Percentiles rank a stretch among this genome's conserved stretches.
These are phyloP conservation scores for Metalampra italica DNA, from an alignment of 2,888 invertebrate genomes.

Conservation along the genomic window DNA sequence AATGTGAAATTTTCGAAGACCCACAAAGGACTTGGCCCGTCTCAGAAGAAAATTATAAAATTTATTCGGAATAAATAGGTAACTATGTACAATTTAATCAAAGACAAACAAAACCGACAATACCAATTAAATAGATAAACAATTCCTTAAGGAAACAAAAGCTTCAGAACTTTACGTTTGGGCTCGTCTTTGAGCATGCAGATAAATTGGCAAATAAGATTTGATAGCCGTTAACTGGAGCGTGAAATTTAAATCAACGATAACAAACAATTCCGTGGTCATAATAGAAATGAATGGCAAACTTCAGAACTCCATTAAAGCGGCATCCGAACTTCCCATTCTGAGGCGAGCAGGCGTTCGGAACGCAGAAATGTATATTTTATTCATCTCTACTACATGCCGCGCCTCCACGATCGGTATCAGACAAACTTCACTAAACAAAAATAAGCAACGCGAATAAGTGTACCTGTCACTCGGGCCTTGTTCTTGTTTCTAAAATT, in stretches of 20 bases:
- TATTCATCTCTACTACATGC: constrained; percentile 67
- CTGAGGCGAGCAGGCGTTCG: constrained; percentile 53
- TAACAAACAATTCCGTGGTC: constrained; percentile 60
- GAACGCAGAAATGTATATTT: constrained; percentile 66
- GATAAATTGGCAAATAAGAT: constrained; percentile 57
- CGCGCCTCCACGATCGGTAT: constrained; percentile 62
- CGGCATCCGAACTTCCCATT: constrained; percentile 64
- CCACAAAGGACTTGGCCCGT: background rate
- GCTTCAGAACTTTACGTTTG: constrained; percentile 24
- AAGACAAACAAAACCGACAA: constrained; percentile 16
- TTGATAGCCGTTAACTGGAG: constrained; percentile 56
- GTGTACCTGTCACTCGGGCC: constrained; percentile 74
- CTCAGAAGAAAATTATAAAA: constrained; percentile 10
- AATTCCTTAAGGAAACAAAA: constrained; percentile 29
- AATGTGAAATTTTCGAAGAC: constrained; percentile 6
- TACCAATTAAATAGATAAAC: constrained; percentile 26
- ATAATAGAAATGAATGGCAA: constrained; percentile 69
- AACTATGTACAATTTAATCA: constrained; percentile 2
- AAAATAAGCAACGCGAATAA: constrained; percentile 72
- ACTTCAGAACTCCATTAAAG: constrained; percentile 71
- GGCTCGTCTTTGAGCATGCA: constrained; percentile 30
- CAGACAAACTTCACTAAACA: constrained; percentile 66
- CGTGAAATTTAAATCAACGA: constrained; percentile 69
- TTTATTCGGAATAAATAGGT: constrained; percentile 3
- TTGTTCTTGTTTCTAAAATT: constrained; percentile 77